phyloP scores from a whole-genome alignment of 2,888 invertebrate species.

The Parnassius orleans region DNA sequence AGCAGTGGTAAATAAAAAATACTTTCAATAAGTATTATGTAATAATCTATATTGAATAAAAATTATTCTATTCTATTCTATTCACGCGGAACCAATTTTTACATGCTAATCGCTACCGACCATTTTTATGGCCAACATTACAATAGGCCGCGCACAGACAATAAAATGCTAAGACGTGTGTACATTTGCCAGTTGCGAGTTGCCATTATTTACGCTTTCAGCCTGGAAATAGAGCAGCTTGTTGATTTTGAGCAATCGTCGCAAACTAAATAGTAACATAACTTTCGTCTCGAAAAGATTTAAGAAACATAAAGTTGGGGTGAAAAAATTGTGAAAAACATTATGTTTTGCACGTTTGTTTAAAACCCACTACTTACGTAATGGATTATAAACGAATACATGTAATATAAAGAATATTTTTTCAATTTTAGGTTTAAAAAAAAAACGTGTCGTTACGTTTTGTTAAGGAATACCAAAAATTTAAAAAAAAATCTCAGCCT shows the following conservation, averaged over 20 bases:
- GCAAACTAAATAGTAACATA: background rate
- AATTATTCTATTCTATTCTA: too few species aligned
- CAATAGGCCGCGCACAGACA: constrained; percentile 13
- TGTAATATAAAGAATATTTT: too few species aligned
- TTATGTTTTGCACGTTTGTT: background rate
- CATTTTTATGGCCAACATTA: constrained; percentile 2
- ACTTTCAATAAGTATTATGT: too few species aligned
- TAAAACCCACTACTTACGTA: background rate
- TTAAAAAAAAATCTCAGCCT: too few species aligned
- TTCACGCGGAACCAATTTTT: constrained; percentile 1
- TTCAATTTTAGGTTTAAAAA: too few species aligned
- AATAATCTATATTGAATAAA: too few species aligned
- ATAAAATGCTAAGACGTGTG: constrained; percentile 17
- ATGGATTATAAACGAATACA: too few species aligned
- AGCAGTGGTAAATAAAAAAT: too few species aligned
- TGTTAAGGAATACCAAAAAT: too few species aligned
- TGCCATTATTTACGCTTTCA: constrained; percentile 2
- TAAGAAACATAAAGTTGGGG: constrained; percentile 3
- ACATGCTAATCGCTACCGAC: background rate
- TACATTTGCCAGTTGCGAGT: constrained; percentile 15
- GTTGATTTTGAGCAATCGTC: constrained; percentile 4
- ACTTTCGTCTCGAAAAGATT: constrained; percentile 9
- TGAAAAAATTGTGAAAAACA: background rate
- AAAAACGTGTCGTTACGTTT: too few species aligned
- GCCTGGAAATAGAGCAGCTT: constrained; percentile 13